Evolutionary conservation across 2,797 vertebrate species (phyloP).

Genomic region (Limnodromus scolopaceus): DNA sequence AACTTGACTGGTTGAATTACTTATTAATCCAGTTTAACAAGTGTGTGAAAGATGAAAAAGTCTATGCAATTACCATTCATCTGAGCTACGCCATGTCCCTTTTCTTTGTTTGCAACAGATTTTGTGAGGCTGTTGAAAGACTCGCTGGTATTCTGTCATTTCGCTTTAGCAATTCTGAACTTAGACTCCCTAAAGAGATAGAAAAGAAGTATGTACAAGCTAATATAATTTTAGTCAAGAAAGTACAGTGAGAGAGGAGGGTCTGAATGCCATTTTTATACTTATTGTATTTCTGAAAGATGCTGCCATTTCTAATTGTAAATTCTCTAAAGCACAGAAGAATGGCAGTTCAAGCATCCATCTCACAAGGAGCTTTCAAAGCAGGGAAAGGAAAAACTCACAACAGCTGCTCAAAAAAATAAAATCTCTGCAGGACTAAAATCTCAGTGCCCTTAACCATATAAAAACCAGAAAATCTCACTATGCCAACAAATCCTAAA

Average conservation of each 20-base stretch:
- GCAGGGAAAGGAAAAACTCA: neutral
- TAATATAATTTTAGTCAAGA: conserved; percentile 12
- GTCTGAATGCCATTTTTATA: neutral
- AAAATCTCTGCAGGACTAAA: neutral
- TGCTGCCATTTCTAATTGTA: neutral
- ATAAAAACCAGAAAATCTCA: neutral
- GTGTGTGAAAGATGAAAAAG: neutral
- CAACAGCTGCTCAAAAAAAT: neutral
- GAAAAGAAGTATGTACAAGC: neutral
- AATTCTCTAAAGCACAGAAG: neutral
- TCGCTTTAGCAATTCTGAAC: neutral
- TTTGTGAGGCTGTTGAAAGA: conserved; percentile 3
- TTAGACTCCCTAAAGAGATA: neutral
- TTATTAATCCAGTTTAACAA: conserved; percentile 8
- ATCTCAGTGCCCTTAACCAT: neutral
- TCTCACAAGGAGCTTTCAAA: neutral
- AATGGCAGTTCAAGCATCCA: neutral
- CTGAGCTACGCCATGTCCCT: neutral
- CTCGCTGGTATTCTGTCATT: neutral
- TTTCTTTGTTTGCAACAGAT: neutral
- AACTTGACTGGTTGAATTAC: neutral
- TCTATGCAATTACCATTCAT: neutral
- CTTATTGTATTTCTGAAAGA: neutral
- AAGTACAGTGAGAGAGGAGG: neutral
- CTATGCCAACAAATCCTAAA: neutral